Conservation (phyloP, 1,140 invertebrate species). For the Galleria mellonella region DNA sequence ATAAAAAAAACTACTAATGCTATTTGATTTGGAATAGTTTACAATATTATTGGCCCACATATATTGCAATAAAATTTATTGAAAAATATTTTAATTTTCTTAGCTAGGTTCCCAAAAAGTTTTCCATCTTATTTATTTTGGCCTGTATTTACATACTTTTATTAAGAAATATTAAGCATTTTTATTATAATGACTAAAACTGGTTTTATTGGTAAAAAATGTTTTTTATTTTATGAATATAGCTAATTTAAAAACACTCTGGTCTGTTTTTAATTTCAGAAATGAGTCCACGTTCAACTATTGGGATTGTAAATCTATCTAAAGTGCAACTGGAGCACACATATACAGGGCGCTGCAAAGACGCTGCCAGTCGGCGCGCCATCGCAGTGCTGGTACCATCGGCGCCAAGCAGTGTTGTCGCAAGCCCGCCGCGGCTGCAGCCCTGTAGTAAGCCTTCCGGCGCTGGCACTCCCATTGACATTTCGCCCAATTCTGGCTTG, state of each 20-base stretch:
- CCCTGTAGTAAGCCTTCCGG: neutral
- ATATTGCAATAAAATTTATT: no score
- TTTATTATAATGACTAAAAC: no score
- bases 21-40: no score
- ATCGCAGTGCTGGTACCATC: constrained; percentile 8
- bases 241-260: constrained; percentile 12
- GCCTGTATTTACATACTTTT: no score
- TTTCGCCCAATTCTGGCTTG: neutral
- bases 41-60: no score
- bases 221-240: no score
- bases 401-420: constrained; percentile 1
- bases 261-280: constrained; percentile 27
- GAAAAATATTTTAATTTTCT: no score
- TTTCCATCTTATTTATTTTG: no score
- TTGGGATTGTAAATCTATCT: constrained; percentile 24
- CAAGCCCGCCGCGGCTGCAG: constrained; percentile 2
- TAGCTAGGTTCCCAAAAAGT: no score
- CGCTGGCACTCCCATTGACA: constrained; percentile 7
- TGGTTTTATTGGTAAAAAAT: no score
- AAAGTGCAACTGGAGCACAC: constrained; percentile 7
- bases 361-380: constrained; percentile 16
- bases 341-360: constrained; percentile 12
- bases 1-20: no score
- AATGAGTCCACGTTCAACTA: constrained; percentile 22
- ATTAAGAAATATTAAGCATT: no score